phyloP scores from a whole-genome alignment of 2,888 invertebrate species.

The Limenitis camilla region DNA sequence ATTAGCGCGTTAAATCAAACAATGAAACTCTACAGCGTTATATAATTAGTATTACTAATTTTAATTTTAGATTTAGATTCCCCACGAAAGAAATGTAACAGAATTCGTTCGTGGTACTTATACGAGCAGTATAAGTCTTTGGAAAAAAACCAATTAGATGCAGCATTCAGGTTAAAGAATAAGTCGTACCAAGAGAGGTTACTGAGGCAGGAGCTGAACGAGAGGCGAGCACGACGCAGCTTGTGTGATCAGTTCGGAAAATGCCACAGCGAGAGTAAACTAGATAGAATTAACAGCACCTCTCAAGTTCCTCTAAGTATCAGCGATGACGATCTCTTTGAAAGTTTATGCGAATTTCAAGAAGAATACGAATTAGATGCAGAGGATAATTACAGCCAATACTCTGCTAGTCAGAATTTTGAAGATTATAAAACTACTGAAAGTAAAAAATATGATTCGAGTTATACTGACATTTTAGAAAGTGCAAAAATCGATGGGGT shows the following conservation, averaged over 20 bases:
- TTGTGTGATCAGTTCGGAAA: conserved; percentile 41
- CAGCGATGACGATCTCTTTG: conserved; percentile 47
- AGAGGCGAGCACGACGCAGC: conserved; percentile 47
- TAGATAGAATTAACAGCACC: conserved; percentile 31
- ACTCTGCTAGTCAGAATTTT: conserved; percentile 30
- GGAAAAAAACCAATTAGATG: conserved; percentile 53
- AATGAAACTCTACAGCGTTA: neutral
- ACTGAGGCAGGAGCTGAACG: conserved; percentile 49
- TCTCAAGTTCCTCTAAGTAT: conserved; percentile 31
- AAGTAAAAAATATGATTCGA: conserved; percentile 33
- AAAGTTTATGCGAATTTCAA: conserved; percentile 44
- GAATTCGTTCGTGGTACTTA: conserved; percentile 63
- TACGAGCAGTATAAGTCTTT: conserved; percentile 64
- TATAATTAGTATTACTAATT: neutral
- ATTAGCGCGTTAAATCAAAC: no score
- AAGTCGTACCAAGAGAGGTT: conserved; percentile 50
- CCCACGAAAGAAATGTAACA: conserved; percentile 45
- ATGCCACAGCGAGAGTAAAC: conserved; percentile 37
- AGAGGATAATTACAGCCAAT: conserved; percentile 32
- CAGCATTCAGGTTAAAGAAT: conserved; percentile 47
- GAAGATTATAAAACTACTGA: conserved; percentile 35
- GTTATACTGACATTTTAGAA: conserved; percentile 38
- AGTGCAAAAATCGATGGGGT: conserved; percentile 32
- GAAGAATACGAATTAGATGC: conserved; percentile 35
- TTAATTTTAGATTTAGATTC: conserved; percentile 45